A percentile compares a stretch with the other conserved stretches of the same genome.
Conservation (phyloP, 35 echinoderm and acorn worm genomes). For the Apostichopus japonicus region DNA sequence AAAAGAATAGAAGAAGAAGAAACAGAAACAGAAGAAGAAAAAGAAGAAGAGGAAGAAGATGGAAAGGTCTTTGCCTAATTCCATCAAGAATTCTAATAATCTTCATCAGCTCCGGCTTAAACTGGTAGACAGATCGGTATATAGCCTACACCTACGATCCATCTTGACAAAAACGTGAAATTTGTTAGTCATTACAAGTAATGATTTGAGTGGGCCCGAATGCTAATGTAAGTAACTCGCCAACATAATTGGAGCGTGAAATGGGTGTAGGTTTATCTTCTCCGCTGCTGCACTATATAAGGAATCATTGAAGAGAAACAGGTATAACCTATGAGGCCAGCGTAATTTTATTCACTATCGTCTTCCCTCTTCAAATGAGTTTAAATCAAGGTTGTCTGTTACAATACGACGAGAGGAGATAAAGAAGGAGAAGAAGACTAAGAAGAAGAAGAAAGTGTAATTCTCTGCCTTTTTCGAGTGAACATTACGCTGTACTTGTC, state of each 20-base stretch:
- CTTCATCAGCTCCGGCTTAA: background rate
- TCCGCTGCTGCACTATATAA: background rate
- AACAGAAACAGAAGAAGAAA: too few species aligned
- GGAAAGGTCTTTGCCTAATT: too few species aligned
- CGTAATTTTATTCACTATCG: background rate
- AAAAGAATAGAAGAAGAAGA: too few species aligned
- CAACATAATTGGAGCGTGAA: background rate
- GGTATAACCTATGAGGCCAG: background rate
- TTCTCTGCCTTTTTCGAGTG: too few species aligned
- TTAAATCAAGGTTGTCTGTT: slow-evolving; percentile 1
- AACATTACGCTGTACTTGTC: too few species aligned
- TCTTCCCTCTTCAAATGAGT: background rate
- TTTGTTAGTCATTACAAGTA: background rate
- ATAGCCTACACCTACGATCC: background rate
- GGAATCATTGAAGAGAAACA: background rate
- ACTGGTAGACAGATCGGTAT: background rate
- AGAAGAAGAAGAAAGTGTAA: too few species aligned
- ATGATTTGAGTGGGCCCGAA: background rate
- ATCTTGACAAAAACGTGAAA: background rate
- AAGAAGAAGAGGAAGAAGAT: too few species aligned
- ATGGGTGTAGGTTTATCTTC: background rate
- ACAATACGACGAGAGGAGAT: background rate
- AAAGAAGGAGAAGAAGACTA: too few species aligned
- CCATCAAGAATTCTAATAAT: too few species aligned
- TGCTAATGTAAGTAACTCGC: background rate